Percentiles rank a stretch among this genome's conserved stretches.
These are phyloP conservation scores for Micromesistius poutassou DNA, from an alignment of 2,797 vertebrate genomes.

Conservation along the genomic window DNA sequence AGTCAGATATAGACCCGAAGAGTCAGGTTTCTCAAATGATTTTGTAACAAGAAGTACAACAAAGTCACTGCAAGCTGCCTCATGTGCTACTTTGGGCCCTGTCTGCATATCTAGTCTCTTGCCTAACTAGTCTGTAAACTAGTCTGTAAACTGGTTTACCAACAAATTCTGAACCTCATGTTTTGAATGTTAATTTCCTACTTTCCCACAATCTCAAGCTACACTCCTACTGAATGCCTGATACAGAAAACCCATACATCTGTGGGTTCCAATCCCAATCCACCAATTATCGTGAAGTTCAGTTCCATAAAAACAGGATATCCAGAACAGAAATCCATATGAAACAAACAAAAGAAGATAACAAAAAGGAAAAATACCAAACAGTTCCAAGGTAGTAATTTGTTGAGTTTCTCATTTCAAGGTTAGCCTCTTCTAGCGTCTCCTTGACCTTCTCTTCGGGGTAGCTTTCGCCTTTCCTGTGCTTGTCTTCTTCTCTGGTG, in stretches of 20 bases:
- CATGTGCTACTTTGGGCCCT: background rate
- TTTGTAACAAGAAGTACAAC: background rate
- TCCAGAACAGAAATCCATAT: background rate
- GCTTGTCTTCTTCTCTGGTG: conserved; percentile 37
- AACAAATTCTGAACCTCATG: background rate
- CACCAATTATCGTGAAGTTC: background rate
- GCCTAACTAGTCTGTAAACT: background rate
- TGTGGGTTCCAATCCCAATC: background rate
- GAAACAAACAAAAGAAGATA: conserved; percentile 14
- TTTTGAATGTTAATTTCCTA: background rate
- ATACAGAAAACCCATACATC: background rate
- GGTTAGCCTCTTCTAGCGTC: conserved; percentile 23
- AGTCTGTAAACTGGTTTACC: background rate
- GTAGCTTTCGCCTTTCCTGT: conserved; percentile 50
- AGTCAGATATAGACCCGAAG: background rate
- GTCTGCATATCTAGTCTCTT: background rate
- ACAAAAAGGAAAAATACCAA: background rate
- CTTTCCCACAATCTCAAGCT: background rate
- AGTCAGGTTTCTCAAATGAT: background rate
- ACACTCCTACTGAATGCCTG: background rate
- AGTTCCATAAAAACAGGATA: background rate
- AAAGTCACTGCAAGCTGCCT: background rate
- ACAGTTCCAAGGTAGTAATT: background rate
- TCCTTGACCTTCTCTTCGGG: conserved; percentile 63
- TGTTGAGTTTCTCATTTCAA: conserved; percentile 17